Percentiles rank a stretch among this genome's conserved stretches.
Evolutionary conservation across 1,140 invertebrate species (phyloP).

Genomic region (Halictus rubicundus): DNA sequence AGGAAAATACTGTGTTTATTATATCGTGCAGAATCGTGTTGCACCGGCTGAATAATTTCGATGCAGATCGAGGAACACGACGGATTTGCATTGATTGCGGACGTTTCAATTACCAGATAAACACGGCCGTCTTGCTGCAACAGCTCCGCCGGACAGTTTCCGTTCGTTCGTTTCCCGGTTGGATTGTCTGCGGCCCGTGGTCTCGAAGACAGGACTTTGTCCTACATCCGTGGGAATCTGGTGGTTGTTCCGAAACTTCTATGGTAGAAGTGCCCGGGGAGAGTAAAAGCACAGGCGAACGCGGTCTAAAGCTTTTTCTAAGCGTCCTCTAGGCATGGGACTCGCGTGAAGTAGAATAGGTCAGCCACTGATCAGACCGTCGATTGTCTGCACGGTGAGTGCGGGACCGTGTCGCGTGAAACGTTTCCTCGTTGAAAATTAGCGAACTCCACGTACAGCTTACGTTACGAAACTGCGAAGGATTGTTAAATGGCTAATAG

Average conservation of each 20-base stretch:
- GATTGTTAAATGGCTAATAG: no score
- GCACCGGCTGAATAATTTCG: no score
- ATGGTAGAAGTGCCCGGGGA: constrained; percentile 13
- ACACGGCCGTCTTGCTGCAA: background rate
- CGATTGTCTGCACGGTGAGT: no score
- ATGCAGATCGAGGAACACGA: background rate
- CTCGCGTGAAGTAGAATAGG: background rate
- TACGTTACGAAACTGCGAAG: no score
- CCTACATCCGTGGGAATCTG: constrained; percentile 54
- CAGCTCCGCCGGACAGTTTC: background rate
- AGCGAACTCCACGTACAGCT: no score
- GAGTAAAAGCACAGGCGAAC: constrained; percentile 22
- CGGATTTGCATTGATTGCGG: background rate
- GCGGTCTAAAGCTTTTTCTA: constrained; percentile 26
- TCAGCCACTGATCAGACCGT: background rate
- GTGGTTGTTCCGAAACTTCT: constrained; percentile 46
- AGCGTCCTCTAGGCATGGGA: background rate
- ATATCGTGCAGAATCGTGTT: no score
- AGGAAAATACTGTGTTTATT: no score
- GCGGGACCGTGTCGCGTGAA: no score
- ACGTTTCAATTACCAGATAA: background rate
- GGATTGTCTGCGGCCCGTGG: constrained; percentile 6
- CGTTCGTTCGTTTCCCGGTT: background rate
- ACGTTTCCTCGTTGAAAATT: no score
- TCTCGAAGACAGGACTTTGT: constrained; percentile 21